phyloP scores from a whole-genome alignment of 1,140 invertebrate genomes.

The Drosophila obscura region DNA sequence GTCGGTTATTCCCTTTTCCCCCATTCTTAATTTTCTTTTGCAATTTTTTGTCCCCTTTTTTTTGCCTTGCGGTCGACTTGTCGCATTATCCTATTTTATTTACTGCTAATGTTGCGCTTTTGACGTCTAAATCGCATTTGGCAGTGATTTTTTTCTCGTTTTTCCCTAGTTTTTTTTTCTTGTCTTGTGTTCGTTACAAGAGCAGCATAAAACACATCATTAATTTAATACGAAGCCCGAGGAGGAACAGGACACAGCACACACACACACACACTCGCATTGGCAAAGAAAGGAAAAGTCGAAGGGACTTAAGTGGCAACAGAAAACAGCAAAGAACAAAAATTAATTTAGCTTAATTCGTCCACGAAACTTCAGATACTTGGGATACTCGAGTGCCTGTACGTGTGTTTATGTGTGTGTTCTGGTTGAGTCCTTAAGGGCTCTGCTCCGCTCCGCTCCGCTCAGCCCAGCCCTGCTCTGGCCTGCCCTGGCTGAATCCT shows the following conservation, averaged over 20 bases:
- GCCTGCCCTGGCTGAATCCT: slow-evolving; percentile 57
- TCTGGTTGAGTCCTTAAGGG: slow-evolving; percentile 36
- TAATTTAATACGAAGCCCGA: slow-evolving; percentile 74
- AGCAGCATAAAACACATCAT: slow-evolving; percentile 77
- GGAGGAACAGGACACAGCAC: slow-evolving; percentile 17
- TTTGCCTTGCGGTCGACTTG: slow-evolving; percentile 71
- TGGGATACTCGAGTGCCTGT: slow-evolving; percentile 45
- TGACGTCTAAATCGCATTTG: slow-evolving; percentile 75
- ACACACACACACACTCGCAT: slow-evolving; percentile 7
- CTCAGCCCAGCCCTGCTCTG: too few relatives aligned
- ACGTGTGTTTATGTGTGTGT: slow-evolving; percentile 5
- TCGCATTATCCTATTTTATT: slow-evolving; percentile 81
- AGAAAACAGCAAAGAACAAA: slow-evolving; percentile 68
- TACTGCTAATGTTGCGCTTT: slow-evolving; percentile 81
- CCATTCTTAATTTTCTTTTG: slow-evolving; percentile 3
- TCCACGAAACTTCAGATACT: slow-evolving; percentile 69
- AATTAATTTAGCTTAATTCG: slow-evolving; percentile 83
- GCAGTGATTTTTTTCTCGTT: slow-evolving; percentile 64
- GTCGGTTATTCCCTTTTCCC: neutral
- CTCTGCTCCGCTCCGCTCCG: slow-evolving; percentile 7
- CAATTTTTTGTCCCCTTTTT: slow-evolving; percentile 7
- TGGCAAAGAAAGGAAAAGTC: slow-evolving; percentile 59
- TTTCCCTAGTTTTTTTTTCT: slow-evolving; percentile 21
- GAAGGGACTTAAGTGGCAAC: slow-evolving; percentile 71
- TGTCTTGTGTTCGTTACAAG: slow-evolving; percentile 13